Evolutionary conservation across 2,113 vertebrate species (phyloP).

Genomic region (Vireo altiloquus): DNA sequence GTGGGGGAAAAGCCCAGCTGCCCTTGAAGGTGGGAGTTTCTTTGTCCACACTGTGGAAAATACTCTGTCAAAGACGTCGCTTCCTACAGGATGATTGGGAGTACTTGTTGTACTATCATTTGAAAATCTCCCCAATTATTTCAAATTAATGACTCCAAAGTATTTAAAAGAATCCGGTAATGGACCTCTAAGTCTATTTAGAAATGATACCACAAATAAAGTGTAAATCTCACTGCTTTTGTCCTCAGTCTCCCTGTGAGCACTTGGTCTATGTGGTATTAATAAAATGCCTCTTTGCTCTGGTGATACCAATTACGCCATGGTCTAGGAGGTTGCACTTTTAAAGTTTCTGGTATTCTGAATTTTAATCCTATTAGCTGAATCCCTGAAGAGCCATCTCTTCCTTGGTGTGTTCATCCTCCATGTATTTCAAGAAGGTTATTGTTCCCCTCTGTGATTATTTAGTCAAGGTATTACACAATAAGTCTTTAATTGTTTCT

Average conservation of each 20-base stretch:
- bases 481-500: constrained; percentile 52
- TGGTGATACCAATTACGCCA: neutral
- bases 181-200: neutral
- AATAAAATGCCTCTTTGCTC: neutral
- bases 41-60: neutral
- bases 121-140: neutral
- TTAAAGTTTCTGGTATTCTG: neutral
- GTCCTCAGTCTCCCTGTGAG: neutral
- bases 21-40: neutral
- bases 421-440: neutral
- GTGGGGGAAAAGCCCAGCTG: neutral
- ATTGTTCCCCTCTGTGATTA: neutral
- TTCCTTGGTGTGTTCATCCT: neutral
- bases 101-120: neutral
- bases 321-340: neutral
- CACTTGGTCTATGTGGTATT: neutral
- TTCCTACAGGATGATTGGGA: neutral
- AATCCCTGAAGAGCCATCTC: neutral
- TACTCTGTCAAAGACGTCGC: neutral
- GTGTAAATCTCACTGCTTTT: neutral
- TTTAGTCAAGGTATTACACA: constrained; percentile 31
- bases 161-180: neutral
- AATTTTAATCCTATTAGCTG: constrained; percentile 37
- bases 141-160: neutral
- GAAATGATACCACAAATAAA: neutral